Percentiles rank a stretch among this genome's conserved stretches.
phyloP scores from a whole-genome alignment of 2,113 vertebrate genomes.

The Peromyscus maniculatus region DNA sequence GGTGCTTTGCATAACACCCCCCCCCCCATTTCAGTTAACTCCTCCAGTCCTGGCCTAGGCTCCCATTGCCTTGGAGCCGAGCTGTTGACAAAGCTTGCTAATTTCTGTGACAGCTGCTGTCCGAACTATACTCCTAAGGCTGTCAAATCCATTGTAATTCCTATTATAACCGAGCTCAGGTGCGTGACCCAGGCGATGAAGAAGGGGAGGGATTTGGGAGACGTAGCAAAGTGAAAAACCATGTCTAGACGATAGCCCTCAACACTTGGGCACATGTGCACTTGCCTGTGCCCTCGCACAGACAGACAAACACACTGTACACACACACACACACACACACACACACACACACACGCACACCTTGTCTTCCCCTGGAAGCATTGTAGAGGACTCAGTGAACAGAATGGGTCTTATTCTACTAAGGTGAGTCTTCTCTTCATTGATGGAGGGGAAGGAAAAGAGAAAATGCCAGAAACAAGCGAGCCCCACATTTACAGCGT shows the following conservation, averaged over 20 bases:
- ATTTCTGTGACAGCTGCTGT: constrained; percentile 72
- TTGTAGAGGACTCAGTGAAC: background rate
- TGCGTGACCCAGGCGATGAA: constrained; percentile 63
- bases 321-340: too few species aligned
- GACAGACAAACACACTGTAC: background rate
- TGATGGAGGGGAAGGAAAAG: background rate
- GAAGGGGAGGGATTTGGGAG: constrained; percentile 42
- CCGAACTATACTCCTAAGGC: background rate
- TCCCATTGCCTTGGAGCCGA: constrained; percentile 47
- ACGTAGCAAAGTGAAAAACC: constrained; percentile 7
- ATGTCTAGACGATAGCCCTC: background rate
- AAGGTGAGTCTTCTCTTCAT: constrained; percentile 13
- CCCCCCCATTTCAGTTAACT: constrained; percentile 82
- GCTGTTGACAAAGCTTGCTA: constrained; percentile 61
- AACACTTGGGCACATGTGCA: background rate
- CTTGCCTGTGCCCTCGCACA: background rate
- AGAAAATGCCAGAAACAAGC: background rate
- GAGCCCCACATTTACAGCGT: background rate
- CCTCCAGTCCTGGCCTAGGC: constrained; percentile 78
- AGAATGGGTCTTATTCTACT: background rate
- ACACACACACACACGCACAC: background rate
- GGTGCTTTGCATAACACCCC: constrained; percentile 84
- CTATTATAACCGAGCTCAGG: constrained; percentile 66
- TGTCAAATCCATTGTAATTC: constrained; percentile 71
- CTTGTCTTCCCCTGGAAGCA: background rate